phyloP scores from a whole-genome alignment of 1,140 invertebrate species.

The Ostrea edulis region DNA sequence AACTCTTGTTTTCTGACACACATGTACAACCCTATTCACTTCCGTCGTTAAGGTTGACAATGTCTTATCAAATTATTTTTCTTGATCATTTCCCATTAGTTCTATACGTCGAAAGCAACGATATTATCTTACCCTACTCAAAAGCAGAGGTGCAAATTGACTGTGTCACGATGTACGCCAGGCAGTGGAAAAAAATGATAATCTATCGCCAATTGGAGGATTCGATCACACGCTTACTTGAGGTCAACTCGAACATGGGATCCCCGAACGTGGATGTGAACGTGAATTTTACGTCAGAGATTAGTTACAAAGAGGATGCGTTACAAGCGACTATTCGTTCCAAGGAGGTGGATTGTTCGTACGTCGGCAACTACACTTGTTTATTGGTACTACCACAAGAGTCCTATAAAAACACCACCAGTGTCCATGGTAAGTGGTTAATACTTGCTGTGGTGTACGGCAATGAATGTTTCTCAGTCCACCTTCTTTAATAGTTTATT shows the following conservation, averaged over 20 bases:
- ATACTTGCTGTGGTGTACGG: too few relatives aligned
- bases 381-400: background rate
- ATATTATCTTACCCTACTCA: background rate
- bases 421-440: background rate
- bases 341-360: constrained; percentile 33
- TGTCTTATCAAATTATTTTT: too few relatives aligned
- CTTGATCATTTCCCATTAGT: background rate
- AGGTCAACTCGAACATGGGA: background rate
- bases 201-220: background rate
- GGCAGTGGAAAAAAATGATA: background rate
- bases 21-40: too few relatives aligned
- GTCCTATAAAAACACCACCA: background rate
- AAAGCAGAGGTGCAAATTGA: background rate
- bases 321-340: constrained; percentile 8
- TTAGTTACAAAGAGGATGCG: constrained; percentile 28
- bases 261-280: background rate
- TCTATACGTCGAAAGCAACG: constrained; percentile 16
- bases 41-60: too few relatives aligned
- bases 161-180: constrained; percentile 19
- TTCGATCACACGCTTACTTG: background rate
- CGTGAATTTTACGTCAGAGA: constrained; percentile 26
- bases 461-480: too few relatives aligned
- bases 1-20: too few relatives aligned
- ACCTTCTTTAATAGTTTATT: too few relatives aligned
- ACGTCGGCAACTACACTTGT: constrained; percentile 31